Evolutionary conservation across 2,797 vertebrate species (phyloP).

Genomic region (Tympanoctomys barrerae): DNA sequence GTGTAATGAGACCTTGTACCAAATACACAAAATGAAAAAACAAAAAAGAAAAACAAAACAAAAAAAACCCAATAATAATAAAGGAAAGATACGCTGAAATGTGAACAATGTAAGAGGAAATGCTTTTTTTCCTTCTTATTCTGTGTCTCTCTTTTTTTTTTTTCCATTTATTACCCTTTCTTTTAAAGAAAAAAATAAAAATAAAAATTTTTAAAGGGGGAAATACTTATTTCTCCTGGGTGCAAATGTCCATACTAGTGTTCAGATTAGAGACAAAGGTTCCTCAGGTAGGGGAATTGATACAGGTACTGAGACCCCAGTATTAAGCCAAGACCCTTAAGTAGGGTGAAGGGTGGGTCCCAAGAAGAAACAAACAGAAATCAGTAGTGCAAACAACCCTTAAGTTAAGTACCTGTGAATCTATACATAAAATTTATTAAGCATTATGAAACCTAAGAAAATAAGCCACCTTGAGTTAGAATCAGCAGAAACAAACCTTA

Average conservation of each 20-base stretch:
- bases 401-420: background rate
- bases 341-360: background rate
- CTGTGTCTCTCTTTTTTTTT: too few relatives aligned
- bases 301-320: background rate
- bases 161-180: too few relatives aligned
- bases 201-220: background rate
- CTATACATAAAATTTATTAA: constrained; percentile 50
- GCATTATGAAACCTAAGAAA: constrained; percentile 34
- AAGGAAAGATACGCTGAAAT: background rate
- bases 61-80: background rate
- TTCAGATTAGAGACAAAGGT: background rate
- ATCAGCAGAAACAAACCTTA: constrained; percentile 44
- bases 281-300: background rate
- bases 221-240: background rate
- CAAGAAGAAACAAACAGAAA: constrained; percentile 50
- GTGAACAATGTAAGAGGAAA: constrained; percentile 40
- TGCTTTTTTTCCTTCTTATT: background rate
- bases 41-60: too few relatives aligned
- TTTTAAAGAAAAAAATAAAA: too few relatives aligned
- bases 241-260: background rate
- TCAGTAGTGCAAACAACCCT: background rate
- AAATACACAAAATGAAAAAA: too few relatives aligned
- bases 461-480: constrained; percentile 21
- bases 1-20: too few relatives aligned
- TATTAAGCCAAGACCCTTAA: constrained; percentile 29